Evolutionary conservation across 2,888 invertebrate genomes (phyloP).

Genomic region (Sphaerophoria taeniata): DNA sequence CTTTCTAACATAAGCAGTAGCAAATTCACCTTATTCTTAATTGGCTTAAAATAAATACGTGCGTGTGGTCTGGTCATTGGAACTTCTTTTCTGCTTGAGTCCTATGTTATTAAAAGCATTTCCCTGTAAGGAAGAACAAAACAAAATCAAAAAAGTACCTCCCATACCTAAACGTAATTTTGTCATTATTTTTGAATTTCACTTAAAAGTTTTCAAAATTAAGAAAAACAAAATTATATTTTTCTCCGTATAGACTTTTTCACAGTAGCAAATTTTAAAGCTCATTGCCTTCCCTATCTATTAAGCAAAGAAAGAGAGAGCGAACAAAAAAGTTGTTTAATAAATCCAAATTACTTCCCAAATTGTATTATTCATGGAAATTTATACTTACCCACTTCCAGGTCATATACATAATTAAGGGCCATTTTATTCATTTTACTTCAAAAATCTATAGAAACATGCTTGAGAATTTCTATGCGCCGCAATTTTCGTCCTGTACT

Average conservation of each 20-base stretch:
- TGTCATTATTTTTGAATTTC: neutral
- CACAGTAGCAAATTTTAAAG: neutral
- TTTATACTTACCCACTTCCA: slow-evolving; percentile 7
- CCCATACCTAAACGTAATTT: no score
- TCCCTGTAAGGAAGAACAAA: no score
- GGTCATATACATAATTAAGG: slow-evolving; percentile 34
- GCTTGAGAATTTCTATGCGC: slow-evolving; percentile 4
- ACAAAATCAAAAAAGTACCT: no score
- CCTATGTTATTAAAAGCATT: no score
- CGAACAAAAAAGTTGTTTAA: slow-evolving; percentile 4
- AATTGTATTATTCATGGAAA: slow-evolving; percentile 32
- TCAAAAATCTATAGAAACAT: neutral
- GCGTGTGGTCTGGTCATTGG: no score
- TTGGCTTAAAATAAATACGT: no score
- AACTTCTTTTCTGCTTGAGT: no score
- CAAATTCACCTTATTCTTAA: no score
- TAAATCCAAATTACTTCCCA: slow-evolving; percentile 31
- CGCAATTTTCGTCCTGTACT: neutral
- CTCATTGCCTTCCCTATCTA: neutral
- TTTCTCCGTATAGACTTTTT: neutral
- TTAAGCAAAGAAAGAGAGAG: neutral
- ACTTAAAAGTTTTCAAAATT: neutral
- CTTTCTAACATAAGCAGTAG: no score
- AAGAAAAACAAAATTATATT: neutral
- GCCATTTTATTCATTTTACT: slow-evolving; percentile 35